Conservation (phyloP, 37 sponge, comb jelly and placozoan species). For the Bolinopsis microptera region DNA sequence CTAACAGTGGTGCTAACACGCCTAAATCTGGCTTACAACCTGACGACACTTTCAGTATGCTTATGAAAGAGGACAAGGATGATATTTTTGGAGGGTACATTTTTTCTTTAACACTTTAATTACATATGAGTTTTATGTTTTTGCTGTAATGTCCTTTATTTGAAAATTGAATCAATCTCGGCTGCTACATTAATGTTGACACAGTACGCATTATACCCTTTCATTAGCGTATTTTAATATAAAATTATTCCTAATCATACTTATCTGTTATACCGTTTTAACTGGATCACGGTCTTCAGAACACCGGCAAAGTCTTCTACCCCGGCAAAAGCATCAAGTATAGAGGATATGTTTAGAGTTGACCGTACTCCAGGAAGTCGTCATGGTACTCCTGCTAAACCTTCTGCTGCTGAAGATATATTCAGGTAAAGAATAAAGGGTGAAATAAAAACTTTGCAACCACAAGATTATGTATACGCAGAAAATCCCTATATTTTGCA, state of each 20-base stretch:
- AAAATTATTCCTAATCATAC: too few species aligned
- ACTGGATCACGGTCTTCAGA: too few species aligned
- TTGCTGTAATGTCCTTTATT: too few species aligned
- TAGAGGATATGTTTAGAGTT: constrained; percentile 20
- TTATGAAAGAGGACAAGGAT: constrained; percentile 10
- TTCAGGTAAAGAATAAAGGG: background rate
- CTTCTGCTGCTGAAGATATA: background rate
- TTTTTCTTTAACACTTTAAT: background rate
- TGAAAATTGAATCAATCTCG: too few species aligned
- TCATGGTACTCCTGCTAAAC: constrained; percentile 17
- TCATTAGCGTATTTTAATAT: too few species aligned
- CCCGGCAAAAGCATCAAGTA: constrained; percentile 9
- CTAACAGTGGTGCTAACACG: background rate
- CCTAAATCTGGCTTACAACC: constrained; percentile 20
- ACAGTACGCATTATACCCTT: too few species aligned
- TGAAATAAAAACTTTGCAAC: background rate
- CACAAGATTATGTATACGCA: too few species aligned
- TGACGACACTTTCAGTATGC: background rate
- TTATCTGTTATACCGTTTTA: too few species aligned
- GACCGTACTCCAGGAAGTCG: background rate
- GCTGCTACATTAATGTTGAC: too few species aligned
- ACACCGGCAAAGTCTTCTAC: background rate
- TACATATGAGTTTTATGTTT: too few species aligned
- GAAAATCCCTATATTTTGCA: too few species aligned
- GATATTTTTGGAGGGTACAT: background rate